These are phyloP conservation scores for Poeciliopsis turrubarensis DNA, from an alignment of 2,113 vertebrate genomes.

Conservation along the genomic window DNA sequence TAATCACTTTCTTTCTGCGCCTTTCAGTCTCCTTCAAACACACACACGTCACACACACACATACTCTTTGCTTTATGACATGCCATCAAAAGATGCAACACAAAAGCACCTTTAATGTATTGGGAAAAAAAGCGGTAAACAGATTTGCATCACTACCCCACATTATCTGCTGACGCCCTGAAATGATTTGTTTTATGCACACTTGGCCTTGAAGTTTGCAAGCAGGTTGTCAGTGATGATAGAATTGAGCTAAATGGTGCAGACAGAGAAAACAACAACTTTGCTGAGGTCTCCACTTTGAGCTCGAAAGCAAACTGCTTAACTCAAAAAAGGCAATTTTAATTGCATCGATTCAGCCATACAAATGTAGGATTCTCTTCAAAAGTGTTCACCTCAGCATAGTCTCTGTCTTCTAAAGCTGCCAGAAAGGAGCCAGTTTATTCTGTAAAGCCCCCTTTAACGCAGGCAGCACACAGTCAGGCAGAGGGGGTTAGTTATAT, in stretches of 20 bases:
- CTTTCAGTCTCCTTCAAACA: slow-evolving; percentile 39
- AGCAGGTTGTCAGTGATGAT: slow-evolving; percentile 83
- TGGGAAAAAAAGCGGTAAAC: slow-evolving; percentile 75
- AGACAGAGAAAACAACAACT: slow-evolving; percentile 80
- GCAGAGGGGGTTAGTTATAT: slow-evolving; percentile 72
- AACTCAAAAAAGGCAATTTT: slow-evolving; percentile 78
- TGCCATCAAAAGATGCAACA: slow-evolving; percentile 69
- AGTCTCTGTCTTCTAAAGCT: slow-evolving; percentile 78
- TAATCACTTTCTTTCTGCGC: slow-evolving; percentile 55
- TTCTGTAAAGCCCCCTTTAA: slow-evolving; percentile 75
- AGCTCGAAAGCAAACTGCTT: slow-evolving; percentile 74
- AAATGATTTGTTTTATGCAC: slow-evolving; percentile 84
- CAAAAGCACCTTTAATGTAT: slow-evolving; percentile 79
- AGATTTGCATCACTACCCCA: slow-evolving; percentile 81
- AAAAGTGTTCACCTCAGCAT: slow-evolving; percentile 80
- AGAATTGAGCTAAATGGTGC: slow-evolving; percentile 83
- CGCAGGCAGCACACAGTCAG: slow-evolving; percentile 73
- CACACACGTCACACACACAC: slow-evolving; percentile 51
- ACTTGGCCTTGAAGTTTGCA: slow-evolving; percentile 79
- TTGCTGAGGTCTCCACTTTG: slow-evolving; percentile 86
- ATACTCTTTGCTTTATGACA: slow-evolving; percentile 68
- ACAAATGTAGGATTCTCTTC: slow-evolving; percentile 81
- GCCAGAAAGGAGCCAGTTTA: slow-evolving; percentile 73
- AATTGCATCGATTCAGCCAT: slow-evolving; percentile 85
- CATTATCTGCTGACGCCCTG: slow-evolving; percentile 82